These are phyloP conservation scores for Chionoecetes opilio DNA, from an alignment of 1,140 invertebrate species.

Conservation along the genomic window DNA sequence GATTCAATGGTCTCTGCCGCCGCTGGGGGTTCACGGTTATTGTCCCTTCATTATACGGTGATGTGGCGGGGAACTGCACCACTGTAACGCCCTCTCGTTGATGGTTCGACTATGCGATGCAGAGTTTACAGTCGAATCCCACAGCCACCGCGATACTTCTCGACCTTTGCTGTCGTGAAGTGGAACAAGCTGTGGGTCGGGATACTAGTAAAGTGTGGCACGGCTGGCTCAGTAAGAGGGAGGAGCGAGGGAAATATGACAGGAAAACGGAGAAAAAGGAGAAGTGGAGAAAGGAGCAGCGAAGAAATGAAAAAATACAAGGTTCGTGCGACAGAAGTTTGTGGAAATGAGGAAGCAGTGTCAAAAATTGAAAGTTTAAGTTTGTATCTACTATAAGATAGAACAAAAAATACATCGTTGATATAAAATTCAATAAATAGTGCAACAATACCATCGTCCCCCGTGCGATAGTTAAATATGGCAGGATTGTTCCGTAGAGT, in stretches of 20 bases:
- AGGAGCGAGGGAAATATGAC: not conserved
- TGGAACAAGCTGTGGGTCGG: not conserved
- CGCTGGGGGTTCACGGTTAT: not conserved
- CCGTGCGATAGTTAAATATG: not conserved
- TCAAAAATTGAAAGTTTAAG: not conserved
- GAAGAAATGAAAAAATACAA: not conserved
- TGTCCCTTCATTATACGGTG: slow-evolving; percentile 28
- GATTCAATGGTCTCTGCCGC: slow-evolving; percentile 14
- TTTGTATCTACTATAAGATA: not conserved
- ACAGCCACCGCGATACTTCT: not conserved
- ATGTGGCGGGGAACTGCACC: slow-evolving; percentile 23
- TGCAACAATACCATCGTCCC: too few relatives aligned
- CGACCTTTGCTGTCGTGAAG: not conserved
- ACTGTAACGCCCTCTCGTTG: slow-evolving; percentile 1
- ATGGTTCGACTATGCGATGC: not conserved
- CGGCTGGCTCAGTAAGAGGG: not conserved
- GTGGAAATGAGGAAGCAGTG: not conserved
- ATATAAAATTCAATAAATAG: too few relatives aligned
- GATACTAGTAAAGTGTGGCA: not conserved
- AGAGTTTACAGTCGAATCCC: not conserved
- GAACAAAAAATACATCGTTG: not conserved
- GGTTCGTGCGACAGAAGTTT: too few relatives aligned
- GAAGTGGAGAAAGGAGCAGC: not conserved
- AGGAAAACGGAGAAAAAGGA: not conserved
- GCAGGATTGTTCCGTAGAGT: not conserved